Evolutionary conservation across 1,140 invertebrate species (phyloP).

Genomic region (Bicyclus anynana): DNA sequence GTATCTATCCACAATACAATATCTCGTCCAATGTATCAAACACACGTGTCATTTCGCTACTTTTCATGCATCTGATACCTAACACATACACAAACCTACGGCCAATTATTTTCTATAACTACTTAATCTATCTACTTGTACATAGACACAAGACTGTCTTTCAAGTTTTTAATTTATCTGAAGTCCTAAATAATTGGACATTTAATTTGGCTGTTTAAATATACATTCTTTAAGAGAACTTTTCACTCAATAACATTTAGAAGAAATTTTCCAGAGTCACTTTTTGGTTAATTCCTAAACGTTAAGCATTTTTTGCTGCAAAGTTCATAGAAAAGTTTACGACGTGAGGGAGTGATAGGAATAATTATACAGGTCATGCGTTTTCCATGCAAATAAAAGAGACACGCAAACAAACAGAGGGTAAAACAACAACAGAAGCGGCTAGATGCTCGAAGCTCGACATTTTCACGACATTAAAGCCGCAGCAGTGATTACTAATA

Average conservation of each 20-base stretch:
- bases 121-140: slow-evolving; percentile 46
- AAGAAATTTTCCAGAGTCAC: neutral
- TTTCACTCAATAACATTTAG: neutral
- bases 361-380: slow-evolving; percentile 66
- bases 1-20: slow-evolving; percentile 28
- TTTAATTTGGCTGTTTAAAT: slow-evolving; percentile 30
- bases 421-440: slow-evolving; percentile 68
- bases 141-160: slow-evolving; percentile 43
- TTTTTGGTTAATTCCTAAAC: slow-evolving; percentile 3
- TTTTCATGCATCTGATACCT: slow-evolving; percentile 56
- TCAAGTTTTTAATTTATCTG: slow-evolving; percentile 46
- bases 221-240: neutral
- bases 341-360: slow-evolving; percentile 49
- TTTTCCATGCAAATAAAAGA: slow-evolving; percentile 71
- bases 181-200: slow-evolving; percentile 11
- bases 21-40: slow-evolving; percentile 15
- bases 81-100: slow-evolving; percentile 56
- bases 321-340: slow-evolving; percentile 37
- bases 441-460: slow-evolving; percentile 58
- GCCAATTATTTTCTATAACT: slow-evolving; percentile 43
- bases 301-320: slow-evolving; percentile 39
- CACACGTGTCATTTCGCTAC: slow-evolving; percentile 41
- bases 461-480: slow-evolving; percentile 40
- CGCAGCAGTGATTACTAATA: slow-evolving; percentile 44
- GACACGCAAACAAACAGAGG: slow-evolving; percentile 71